Base-by-base conservation (phyloP, 2,113 vertebrate species). In the Sapajus apella region DNA sequence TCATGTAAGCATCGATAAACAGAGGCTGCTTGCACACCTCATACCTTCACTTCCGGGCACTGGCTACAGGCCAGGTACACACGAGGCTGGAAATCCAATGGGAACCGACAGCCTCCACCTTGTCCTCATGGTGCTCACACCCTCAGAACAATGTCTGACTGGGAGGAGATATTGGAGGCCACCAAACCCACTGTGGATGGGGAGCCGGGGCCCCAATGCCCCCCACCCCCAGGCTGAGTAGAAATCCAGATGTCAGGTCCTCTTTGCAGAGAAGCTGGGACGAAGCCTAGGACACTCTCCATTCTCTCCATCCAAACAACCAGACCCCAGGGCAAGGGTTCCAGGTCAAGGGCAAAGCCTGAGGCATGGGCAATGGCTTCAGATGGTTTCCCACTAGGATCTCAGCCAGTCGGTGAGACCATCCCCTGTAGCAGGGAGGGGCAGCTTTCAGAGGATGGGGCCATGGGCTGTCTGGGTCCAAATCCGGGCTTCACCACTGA, bases 1-100 rank as follows among this genome's bases (percentile, higher is more conserved):
- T 3, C 1, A 0, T 8, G 81, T 27, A 10, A 68, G 61, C 37
- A 5, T 4, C 14, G 35, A 37, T 7, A 12, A 7, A 5, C 27
- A 52, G 82, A 73, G 79, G 25, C 8, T 4, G 17, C 35, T 72
- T 8, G 9, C 6, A 8, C 0, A 0, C 0, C 1, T 40, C 61
- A 3, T 0, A 1, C 13, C n/a, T 0, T 47, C 50, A 12, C 21
- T 55, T 66, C n/a, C 23, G 2, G 90, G 17, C 47, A 7, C 21
- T 52, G 14, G n/a, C 25, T 56, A 66, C 8, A 66, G 68, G 58
- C 35, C 23, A 56, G 12, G 73, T 1, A 3, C 8, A 20, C 5
- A 1, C 6, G 56, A 17, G 0, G 14, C 37, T 47, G 37, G 55
- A 32, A 32, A 35, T 20, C 32, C 27, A 0, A 13, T 2, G 23